A percentile compares a stretch with the other conserved stretches of the same genome.
These are phyloP conservation scores for Myoxocephalus aenaeus DNA, from an alignment of 2,797 vertebrate genomes.

Conservation along the genomic window DNA sequence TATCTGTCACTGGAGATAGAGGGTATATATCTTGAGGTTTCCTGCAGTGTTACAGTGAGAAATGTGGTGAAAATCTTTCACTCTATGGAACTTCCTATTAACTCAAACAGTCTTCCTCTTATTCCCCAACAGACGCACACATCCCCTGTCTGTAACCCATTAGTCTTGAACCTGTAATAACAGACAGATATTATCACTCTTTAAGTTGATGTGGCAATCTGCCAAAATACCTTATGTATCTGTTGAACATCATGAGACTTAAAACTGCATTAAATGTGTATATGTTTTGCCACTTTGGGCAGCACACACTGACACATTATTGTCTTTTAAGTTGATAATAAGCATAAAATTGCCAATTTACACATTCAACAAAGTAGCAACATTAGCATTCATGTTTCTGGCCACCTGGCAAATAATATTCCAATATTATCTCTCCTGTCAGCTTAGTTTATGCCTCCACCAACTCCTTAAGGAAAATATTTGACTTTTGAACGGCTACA, in stretches of 20 bases:
- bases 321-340: neutral
- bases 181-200: neutral
- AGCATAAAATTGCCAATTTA: neutral
- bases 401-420: neutral
- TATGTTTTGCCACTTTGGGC: neutral
- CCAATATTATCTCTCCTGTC: neutral
- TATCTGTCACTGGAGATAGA: slow-evolving; percentile 43
- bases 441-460: neutral
- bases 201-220: neutral
- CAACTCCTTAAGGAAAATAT: neutral
- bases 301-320: neutral
- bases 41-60: slow-evolving; percentile 19
- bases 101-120: neutral
- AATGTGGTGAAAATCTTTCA: slow-evolving; percentile 2
- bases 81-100: neutral
- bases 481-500: neutral
- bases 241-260: neutral
- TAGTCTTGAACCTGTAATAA: neutral
- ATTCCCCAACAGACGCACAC: neutral
- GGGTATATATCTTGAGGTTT: slow-evolving; percentile 16
- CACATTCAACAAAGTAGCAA: neutral
- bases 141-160: neutral
- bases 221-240: neutral
- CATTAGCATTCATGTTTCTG: neutral
- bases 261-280: neutral